Evolutionary conservation across 2,113 vertebrate species (phyloP).

Genomic region (Ellobius talpinus): DNA sequence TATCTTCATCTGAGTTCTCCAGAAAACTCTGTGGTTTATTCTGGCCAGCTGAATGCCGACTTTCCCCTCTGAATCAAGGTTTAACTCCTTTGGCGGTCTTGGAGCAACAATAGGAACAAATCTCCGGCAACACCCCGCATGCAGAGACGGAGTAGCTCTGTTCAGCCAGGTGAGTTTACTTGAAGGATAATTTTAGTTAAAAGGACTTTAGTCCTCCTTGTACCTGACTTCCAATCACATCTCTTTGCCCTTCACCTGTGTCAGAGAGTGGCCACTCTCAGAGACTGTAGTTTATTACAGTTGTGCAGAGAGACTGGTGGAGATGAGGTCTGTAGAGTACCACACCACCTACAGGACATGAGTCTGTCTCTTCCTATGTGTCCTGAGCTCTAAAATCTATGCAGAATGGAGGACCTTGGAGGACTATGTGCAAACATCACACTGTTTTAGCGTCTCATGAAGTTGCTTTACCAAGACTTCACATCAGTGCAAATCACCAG

Average conservation of each 20-base stretch:
- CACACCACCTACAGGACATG: neutral
- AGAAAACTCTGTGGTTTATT: neutral
- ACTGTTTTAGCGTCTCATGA: slow-evolving; percentile 5
- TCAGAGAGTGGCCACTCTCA: neutral
- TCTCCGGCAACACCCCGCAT: neutral
- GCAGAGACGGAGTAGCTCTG: neutral
- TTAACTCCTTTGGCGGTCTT: neutral
- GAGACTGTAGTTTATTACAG: neutral
- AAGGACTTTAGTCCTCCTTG: neutral
- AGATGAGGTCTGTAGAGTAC: neutral
- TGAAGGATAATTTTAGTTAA: slow-evolving; percentile 20
- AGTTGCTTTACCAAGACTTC: slow-evolving; percentile 34
- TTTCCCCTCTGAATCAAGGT: neutral
- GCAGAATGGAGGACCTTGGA: neutral
- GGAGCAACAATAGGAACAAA: neutral
- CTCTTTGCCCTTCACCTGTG: slow-evolving; percentile 16
- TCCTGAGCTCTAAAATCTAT: neutral
- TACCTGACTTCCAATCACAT: neutral
- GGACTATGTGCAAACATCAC: neutral
- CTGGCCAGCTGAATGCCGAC: rapidly evolving
- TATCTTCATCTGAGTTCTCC: neutral
- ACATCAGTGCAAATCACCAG: neutral
- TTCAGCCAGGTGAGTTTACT: neutral
- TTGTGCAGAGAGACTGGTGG: slow-evolving; percentile 47
- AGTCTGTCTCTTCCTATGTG: neutral